Evolutionary conservation across 2,888 invertebrate species (phyloP).

Genomic region (Drosophila nr. medialis): DNA sequence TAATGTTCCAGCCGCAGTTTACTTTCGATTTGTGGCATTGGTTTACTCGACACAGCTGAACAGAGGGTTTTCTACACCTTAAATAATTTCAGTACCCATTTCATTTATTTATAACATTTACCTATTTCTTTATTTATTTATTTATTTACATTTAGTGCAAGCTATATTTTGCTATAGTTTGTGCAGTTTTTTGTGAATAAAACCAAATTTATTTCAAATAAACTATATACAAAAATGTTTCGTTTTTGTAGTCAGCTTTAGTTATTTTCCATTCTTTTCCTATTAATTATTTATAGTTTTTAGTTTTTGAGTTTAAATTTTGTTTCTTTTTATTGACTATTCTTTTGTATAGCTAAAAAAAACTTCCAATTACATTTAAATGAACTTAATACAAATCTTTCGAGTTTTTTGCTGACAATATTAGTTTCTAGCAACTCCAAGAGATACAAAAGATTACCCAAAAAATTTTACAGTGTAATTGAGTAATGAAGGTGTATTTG

Average conservation of each 20-base stretch:
- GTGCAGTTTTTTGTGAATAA: neutral
- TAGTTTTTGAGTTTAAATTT: neutral
- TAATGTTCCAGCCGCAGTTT: slow-evolving; percentile 32
- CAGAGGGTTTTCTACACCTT: neutral
- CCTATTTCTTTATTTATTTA: neutral
- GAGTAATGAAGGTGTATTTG: neutral
- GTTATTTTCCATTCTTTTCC: neutral
- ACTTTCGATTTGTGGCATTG: slow-evolving; percentile 64
- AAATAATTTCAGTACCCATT: neutral
- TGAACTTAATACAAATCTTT: neutral
- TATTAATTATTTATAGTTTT: neutral
- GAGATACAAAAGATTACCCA: neutral
- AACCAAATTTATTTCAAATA: neutral
- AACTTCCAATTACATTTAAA: neutral
- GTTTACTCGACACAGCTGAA: neutral
- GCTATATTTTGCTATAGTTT: neutral
- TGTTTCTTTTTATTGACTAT: neutral
- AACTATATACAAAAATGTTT: too few species aligned
- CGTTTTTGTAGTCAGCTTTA: neutral
- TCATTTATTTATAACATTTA: neutral
- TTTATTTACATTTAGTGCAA: neutral
- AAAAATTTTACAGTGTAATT: neutral
- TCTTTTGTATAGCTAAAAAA: neutral
- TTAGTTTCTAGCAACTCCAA: neutral
- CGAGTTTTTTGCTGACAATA: neutral